These are phyloP conservation scores for Sesamia nonagrioides DNA, from an alignment of 1,140 invertebrate species.

Conservation along the genomic window DNA sequence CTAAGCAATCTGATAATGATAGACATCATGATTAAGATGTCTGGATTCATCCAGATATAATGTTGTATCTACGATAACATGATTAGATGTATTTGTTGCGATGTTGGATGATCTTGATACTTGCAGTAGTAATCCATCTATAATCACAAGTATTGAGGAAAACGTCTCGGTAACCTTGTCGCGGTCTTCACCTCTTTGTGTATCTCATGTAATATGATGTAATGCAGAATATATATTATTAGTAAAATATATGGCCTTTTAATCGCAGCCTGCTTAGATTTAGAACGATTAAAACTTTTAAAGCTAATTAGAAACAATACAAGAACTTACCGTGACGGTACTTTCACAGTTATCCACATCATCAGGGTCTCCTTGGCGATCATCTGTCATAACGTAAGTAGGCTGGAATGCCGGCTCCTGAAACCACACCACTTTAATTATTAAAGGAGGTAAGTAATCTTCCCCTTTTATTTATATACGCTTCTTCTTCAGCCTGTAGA, in stretches of 20 bases:
- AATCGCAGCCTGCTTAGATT: neutral
- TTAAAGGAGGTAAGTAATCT: neutral
- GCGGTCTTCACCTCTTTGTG: constrained; percentile 17
- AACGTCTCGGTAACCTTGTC: constrained; percentile 44
- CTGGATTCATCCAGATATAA: too few relatives aligned
- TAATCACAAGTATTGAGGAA: constrained; percentile 8
- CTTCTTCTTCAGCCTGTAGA: too few relatives aligned
- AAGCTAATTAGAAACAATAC: neutral
- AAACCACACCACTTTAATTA: constrained; percentile 14
- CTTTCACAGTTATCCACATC: constrained; percentile 65
- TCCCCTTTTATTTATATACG: neutral
- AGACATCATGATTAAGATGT: too few relatives aligned
- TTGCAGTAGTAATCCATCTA: neutral
- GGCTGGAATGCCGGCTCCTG: constrained; percentile 66
- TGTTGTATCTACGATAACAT: too few relatives aligned
- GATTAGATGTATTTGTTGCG: too few relatives aligned
- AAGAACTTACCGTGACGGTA: constrained; percentile 57
- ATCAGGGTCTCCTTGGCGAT: constrained; percentile 66
- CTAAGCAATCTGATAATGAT: too few relatives aligned
- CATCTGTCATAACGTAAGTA: constrained; percentile 56
- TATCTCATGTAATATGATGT: neutral
- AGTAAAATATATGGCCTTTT: neutral
- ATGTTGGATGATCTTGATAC: too few relatives aligned
- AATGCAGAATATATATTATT: neutral
- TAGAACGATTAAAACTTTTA: too few relatives aligned